Percentiles rank a stretch among this genome's conserved stretches.
Conservation (phyloP, 2,113 vertebrate genomes). For the Apaloderma vittatum region DNA sequence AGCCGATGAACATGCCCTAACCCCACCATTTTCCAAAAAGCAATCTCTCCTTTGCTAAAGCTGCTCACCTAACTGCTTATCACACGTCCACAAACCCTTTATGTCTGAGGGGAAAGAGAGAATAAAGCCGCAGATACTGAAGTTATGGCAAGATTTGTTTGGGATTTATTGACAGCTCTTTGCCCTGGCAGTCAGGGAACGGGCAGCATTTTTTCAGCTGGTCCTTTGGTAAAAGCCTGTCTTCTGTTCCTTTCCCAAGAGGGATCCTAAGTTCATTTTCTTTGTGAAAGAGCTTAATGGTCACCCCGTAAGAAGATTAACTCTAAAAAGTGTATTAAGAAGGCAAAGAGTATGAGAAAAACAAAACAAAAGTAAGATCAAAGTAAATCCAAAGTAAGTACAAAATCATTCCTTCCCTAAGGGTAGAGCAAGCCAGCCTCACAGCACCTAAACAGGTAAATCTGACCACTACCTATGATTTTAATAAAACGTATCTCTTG, state of each 20-base stretch:
- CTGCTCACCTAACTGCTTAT: not conserved
- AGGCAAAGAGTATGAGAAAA: constrained; percentile 1
- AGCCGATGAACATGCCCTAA: not conserved
- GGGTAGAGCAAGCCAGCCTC: not conserved
- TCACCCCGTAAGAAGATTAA: not conserved
- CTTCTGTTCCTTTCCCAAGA: not conserved
- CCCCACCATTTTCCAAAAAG: not conserved
- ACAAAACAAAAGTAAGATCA: not conserved
- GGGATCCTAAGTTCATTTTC: not conserved
- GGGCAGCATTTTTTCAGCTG: not conserved
- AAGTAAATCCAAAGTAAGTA: not conserved
- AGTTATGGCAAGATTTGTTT: not conserved
- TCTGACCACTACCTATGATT: not conserved
- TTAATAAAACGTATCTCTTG: not conserved
- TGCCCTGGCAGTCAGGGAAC: fast-evolving
- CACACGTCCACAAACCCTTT: not conserved
- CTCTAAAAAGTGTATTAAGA: not conserved
- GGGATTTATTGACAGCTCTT: not conserved
- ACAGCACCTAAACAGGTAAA: not conserved
- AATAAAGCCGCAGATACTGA: not conserved
- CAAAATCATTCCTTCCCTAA: not conserved
- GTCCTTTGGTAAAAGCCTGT: not conserved
- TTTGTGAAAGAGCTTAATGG: not conserved
- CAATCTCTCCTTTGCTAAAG: not conserved
- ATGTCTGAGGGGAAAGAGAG: not conserved